These are phyloP conservation scores for Spodoptera exigua DNA, from an alignment of 2,888 invertebrate genomes.

Conservation along the genomic window DNA sequence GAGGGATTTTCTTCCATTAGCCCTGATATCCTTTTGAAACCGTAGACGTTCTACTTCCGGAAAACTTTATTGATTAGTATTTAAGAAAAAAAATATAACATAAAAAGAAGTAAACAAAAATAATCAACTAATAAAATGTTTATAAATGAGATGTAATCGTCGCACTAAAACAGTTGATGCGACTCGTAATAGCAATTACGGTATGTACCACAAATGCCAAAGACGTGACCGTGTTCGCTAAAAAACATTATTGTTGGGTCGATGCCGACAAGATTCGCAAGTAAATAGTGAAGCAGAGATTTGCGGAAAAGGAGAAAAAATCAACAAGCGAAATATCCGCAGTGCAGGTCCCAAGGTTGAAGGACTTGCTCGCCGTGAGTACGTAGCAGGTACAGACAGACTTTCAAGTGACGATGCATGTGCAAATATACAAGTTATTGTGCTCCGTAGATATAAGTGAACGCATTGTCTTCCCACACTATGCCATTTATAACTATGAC, in stretches of 20 bases:
- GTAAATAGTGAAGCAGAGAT: slow-evolving; percentile 68
- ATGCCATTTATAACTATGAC: slow-evolving; percentile 38
- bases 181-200: slow-evolving; percentile 39
- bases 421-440: slow-evolving; percentile 65
- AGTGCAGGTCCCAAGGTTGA: slow-evolving; percentile 80
- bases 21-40: not conserved
- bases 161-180: slow-evolving; percentile 33
- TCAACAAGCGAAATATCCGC: slow-evolving; percentile 81
- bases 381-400: slow-evolving; percentile 71
- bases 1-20: slow-evolving; percentile 37
- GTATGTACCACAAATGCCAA: slow-evolving; percentile 56
- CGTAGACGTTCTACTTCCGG: not conserved
- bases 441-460: slow-evolving; percentile 55
- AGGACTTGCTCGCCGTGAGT: slow-evolving; percentile 83
- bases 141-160: slow-evolving; percentile 12
- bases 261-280: slow-evolving; percentile 56
- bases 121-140: slow-evolving; percentile 9
- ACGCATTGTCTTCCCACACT: slow-evolving; percentile 58
- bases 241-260: slow-evolving; percentile 33
- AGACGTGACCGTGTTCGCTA: slow-evolving; percentile 59
- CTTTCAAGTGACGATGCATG: slow-evolving; percentile 79
- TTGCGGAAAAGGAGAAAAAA: slow-evolving; percentile 84
- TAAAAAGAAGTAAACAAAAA: not conserved
- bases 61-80: too few relatives aligned
- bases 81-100: slow-evolving; percentile 2